Evolutionary conservation across 2,797 vertebrate genomes (phyloP).

Genomic region (Arctocebus calabarensis): DNA sequence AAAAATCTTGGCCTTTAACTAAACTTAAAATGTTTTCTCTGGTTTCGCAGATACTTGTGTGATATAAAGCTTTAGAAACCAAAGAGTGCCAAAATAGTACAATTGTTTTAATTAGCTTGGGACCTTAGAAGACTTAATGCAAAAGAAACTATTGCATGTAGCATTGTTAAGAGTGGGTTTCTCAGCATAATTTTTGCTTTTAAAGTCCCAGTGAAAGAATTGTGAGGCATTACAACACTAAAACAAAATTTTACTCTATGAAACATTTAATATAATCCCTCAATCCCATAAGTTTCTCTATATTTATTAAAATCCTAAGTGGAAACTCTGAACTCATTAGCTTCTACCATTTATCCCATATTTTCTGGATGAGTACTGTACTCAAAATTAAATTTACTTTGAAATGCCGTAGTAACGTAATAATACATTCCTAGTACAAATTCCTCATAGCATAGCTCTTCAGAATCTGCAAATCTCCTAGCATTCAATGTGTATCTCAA

Average conservation of each 20-base stretch:
- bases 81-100: conserved; percentile 1
- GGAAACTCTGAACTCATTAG: conserved; percentile 73
- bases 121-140: conserved; percentile 53
- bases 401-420: conserved; percentile 69
- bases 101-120: conserved; percentile 53
- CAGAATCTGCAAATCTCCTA: conserved; percentile 43
- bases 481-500: background rate
- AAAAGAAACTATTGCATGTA: conserved; percentile 9
- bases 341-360: conserved; percentile 61
- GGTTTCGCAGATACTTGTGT: background rate
- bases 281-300: conserved; percentile 65
- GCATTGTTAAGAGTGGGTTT: conserved; percentile 57
- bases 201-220: conserved; percentile 65
- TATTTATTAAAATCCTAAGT: conserved; percentile 77
- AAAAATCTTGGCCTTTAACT: background rate
- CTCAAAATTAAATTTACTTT: conserved; percentile 80
- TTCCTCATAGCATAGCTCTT: conserved; percentile 58
- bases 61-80: conserved; percentile 23
- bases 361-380: conserved; percentile 69
- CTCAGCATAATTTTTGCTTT: conserved; percentile 66
- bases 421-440: conserved; percentile 62
- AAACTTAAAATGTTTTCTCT: conserved; percentile 21
- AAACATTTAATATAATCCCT: conserved; percentile 62
- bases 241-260: conserved; percentile 68
- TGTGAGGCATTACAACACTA: background rate